Evolutionary conservation across 2,888 invertebrate genomes (phyloP), one percentile per base, ranked within the genome.

Genomic region (Ophion costatus): DNA sequence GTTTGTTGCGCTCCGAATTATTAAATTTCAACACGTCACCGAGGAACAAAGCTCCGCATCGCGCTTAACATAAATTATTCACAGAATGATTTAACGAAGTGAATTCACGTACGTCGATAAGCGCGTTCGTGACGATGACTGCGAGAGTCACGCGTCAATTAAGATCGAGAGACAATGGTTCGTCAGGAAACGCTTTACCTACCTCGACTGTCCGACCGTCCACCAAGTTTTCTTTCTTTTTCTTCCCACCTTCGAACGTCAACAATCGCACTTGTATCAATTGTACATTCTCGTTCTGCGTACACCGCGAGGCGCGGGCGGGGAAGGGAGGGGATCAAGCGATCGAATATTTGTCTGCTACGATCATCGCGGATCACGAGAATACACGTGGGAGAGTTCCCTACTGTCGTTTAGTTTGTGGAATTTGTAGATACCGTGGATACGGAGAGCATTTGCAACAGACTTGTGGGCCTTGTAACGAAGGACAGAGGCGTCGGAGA

Each of bases 161-260:
- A 69, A 61, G 59, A 78, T 33, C 61, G 69, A 61, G 78, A 78
- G 45, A 78, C 78, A 78, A 78, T 78, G 78, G 69, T 45, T 45
- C 24, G 51, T 69, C 78, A 45, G n/a, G 61, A 61, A n/a, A 69
- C 24, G 42, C 22, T 29, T 24, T 51, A 64, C 75, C 64, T 64
- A 38, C 42, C 74, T 51, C 45, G 51, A 51, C 51, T 51, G 51
- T 51, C 14, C 51, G 17, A 45, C 63, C 45, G 45, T 63, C 63
- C 61, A 33, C 64, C 24, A 64, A 51, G 17, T 9, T 75, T 29
- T 64, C n/a, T 29, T 64, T 74, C 42, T 64, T 75, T 29, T 64
- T 75, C 10, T 38, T 73, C 71, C n/a, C 57, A 20, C 51, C 38
- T 33, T 73, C 64, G 20, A 64, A 51, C 42, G 71, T 57, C 74